phyloP scores from a whole-genome alignment of 2,797 vertebrate genomes.

The Setipinna tenuifilis region DNA sequence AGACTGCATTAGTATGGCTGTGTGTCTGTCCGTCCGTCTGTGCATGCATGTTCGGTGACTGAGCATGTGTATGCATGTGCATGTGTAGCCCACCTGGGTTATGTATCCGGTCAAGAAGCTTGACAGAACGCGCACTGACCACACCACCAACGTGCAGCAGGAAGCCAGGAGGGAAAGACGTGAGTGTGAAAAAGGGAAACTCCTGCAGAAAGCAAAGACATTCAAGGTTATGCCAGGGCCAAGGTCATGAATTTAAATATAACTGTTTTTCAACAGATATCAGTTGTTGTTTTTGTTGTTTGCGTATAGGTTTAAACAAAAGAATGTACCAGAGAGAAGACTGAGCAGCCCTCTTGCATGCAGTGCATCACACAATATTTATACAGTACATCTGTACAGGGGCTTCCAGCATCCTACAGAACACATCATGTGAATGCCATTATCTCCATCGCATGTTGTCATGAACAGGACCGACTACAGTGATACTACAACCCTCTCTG shows the following conservation, averaged over 20 bases:
- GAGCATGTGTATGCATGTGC: background rate
- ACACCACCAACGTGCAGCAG: constrained; percentile 94
- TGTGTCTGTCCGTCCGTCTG: background rate
- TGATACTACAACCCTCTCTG: background rate
- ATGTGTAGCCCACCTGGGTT: constrained; percentile 88
- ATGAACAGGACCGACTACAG: background rate
- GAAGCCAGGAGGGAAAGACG: constrained; percentile 91
- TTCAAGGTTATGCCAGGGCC: background rate
- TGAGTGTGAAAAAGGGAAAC: constrained; percentile 97
- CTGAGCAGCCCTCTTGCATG: background rate
- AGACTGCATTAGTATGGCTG: background rate
- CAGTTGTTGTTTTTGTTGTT: too few species aligned
- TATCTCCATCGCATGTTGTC: background rate
- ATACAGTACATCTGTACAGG: background rate
- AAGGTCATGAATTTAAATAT: background rate
- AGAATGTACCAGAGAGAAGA: background rate
- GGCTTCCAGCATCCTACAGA: background rate
- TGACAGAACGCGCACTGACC: constrained; percentile 96
- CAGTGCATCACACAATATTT: background rate
- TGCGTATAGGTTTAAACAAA: background rate
- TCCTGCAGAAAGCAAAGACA: constrained; percentile 75
- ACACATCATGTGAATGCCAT: background rate
- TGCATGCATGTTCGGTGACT: background rate
- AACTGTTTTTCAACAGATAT: too few species aligned
- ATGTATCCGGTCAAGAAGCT: constrained; percentile 97